phyloP scores from a whole-genome alignment of 2,888 invertebrate genomes.

The Cistogaster globosa region DNA sequence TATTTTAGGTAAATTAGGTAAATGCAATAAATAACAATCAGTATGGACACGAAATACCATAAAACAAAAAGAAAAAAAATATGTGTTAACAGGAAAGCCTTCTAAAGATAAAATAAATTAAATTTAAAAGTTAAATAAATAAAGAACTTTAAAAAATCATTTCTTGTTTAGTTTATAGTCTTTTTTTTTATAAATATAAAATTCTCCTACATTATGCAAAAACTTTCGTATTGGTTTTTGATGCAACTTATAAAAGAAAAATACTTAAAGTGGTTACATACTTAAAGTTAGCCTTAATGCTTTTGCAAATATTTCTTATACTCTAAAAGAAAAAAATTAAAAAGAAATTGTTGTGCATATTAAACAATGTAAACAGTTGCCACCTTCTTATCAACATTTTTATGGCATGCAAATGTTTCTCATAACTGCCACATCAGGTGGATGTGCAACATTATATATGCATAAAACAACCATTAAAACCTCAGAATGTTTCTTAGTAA shows the following conservation, averaged over 20 bases:
- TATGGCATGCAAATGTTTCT: conserved; percentile 69
- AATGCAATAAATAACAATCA: conserved; percentile 54
- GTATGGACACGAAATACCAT: conserved; percentile 4
- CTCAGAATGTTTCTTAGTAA: conserved; percentile 40
- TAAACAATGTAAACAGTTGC: conserved; percentile 70
- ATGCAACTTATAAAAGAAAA: conserved; percentile 14
- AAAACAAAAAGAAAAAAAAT: too few relatives aligned
- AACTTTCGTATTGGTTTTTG: too few relatives aligned
- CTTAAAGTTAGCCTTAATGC: conserved; percentile 31
- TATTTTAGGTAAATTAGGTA: conserved; percentile 21
- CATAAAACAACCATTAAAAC: conserved; percentile 69
- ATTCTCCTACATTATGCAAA: too few relatives aligned
- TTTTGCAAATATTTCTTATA: conserved; percentile 39
- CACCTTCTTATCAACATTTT: conserved; percentile 71
- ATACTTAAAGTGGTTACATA: neutral
- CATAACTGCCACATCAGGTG: conserved; percentile 71
- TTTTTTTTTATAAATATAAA: neutral
- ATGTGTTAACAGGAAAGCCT: too few relatives aligned
- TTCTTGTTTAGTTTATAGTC: too few relatives aligned
- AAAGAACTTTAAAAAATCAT: too few relatives aligned
- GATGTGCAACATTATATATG: conserved; percentile 58
- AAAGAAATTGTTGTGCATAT: conserved; percentile 66
- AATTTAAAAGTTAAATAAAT: too few relatives aligned
- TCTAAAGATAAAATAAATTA: too few relatives aligned
- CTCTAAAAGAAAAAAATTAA: neutral